Conservation (phyloP, 2,113 vertebrate genomes). For the Labrus mixtus region DNA sequence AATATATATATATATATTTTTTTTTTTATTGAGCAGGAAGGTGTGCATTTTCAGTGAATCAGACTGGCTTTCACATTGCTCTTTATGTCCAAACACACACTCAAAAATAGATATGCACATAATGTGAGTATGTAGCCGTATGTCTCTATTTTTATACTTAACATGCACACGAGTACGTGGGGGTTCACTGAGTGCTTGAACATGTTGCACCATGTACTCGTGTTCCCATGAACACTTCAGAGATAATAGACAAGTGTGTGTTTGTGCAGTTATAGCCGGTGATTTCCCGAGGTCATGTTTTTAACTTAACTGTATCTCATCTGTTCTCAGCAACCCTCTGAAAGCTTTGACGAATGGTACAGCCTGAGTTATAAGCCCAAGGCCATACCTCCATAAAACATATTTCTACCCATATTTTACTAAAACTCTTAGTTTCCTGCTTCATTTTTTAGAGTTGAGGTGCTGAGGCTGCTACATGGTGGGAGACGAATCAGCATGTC, state of each 20-base stretch:
- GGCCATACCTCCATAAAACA: slow-evolving; percentile 64
- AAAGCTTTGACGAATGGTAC: slow-evolving; percentile 62
- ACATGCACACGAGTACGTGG: background rate
- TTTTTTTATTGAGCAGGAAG: no score
- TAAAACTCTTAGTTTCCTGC: slow-evolving; percentile 59
- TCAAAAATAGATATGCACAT: no score
- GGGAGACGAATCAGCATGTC: slow-evolving; percentile 57
- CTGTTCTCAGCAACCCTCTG: slow-evolving; percentile 57
- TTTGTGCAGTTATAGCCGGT: slow-evolving; percentile 16
- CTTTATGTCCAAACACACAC: no score
- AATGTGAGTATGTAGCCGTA: no score
- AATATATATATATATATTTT: no score
- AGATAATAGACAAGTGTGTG: slow-evolving; percentile 25
- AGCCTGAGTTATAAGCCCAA: slow-evolving; percentile 68
- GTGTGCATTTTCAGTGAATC: no score
- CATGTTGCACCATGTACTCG: slow-evolving; percentile 9
- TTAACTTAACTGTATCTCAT: slow-evolving; percentile 60
- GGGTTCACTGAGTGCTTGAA: slow-evolving; percentile 18
- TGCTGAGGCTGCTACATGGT: slow-evolving; percentile 67
- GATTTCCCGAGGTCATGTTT: slow-evolving; percentile 54
- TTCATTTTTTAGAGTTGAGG: slow-evolving; percentile 77
- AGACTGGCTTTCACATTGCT: no score
- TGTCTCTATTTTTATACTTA: no score
- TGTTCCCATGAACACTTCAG: slow-evolving; percentile 9
- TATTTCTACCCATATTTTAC: slow-evolving; percentile 54